phyloP scores from a whole-genome alignment of 2,888 invertebrate genomes.

The Euplagia quadripunctaria region DNA sequence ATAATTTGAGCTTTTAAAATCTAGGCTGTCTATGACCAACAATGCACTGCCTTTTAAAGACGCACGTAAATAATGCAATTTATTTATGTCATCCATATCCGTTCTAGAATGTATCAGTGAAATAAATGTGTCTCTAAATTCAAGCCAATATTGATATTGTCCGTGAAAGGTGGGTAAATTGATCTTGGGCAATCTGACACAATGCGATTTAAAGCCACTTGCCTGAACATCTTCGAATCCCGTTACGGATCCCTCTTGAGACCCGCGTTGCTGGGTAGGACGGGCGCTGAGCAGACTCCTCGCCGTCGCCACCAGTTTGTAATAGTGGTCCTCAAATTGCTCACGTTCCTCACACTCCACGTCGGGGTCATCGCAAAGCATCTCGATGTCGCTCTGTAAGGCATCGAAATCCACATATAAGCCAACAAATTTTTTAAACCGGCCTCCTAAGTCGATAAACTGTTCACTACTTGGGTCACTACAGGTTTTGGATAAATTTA shows the following conservation, averaged over 20 bases:
- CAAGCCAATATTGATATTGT: not conserved
- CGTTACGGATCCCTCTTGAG: not conserved
- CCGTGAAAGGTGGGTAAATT: not conserved
- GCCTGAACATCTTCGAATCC: not conserved
- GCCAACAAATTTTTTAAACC: not conserved
- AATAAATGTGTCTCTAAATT: not conserved
- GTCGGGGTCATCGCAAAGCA: not conserved
- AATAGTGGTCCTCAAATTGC: not conserved
- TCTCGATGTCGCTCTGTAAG: conserved; percentile 2
- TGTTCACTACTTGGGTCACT: not conserved
- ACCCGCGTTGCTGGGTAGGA: too few relatives aligned
- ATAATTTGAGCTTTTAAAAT: not conserved
- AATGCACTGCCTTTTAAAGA: not conserved
- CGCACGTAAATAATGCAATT: not conserved
- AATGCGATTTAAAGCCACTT: not conserved
- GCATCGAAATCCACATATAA: not conserved
- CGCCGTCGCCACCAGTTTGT: not conserved
- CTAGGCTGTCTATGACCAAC: not conserved
- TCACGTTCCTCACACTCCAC: not conserved
- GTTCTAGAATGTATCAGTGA: not conserved
- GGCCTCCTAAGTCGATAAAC: not conserved
- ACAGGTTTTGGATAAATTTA: too few relatives aligned
- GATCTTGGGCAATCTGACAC: too few relatives aligned
- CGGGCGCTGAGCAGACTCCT: not conserved
- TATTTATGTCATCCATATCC: not conserved